A percentile compares a stretch with the other conserved stretches of the same genome.
Conservation (phyloP, 2,113 vertebrate genomes). For the Ivindomyrus marchei region DNA sequence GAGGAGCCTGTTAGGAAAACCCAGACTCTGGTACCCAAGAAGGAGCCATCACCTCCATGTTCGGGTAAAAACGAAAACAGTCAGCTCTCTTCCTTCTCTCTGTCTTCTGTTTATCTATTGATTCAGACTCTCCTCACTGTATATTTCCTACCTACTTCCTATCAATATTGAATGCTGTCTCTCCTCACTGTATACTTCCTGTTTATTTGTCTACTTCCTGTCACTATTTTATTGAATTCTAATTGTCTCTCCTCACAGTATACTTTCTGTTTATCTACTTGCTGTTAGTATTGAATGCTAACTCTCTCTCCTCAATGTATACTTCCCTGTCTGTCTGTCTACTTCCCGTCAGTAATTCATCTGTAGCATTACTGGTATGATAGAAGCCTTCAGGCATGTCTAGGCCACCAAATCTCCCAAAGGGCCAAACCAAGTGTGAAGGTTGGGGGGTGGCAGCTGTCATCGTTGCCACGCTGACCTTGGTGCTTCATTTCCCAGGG, state of each 20-base stretch:
- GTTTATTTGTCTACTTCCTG: background rate
- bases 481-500: conserved; percentile 39
- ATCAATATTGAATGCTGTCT: background rate
- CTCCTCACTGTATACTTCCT: background rate
- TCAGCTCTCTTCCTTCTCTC: background rate
- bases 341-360: background rate
- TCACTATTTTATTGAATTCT: background rate
- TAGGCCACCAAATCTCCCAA: background rate
- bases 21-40: conserved; percentile 53
- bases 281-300: background rate
- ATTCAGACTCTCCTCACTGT: background rate
- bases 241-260: no score
- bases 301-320: background rate
- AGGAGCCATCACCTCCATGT: conserved; percentile 52
- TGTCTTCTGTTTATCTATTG: background rate
- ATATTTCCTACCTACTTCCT: background rate
- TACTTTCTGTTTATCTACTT: background rate
- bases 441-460: background rate
- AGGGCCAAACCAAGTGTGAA: background rate
- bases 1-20: conserved; percentile 74
- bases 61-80: conserved; percentile 46
- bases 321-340: background rate
- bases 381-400: background rate
- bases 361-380: background rate
- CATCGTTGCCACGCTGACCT: background rate